Percentiles rank a stretch among this genome's conserved stretches.
These are phyloP conservation scores for Acanthurus lineatus DNA, from an alignment of 2,797 vertebrate species.

Conservation along the genomic window DNA sequence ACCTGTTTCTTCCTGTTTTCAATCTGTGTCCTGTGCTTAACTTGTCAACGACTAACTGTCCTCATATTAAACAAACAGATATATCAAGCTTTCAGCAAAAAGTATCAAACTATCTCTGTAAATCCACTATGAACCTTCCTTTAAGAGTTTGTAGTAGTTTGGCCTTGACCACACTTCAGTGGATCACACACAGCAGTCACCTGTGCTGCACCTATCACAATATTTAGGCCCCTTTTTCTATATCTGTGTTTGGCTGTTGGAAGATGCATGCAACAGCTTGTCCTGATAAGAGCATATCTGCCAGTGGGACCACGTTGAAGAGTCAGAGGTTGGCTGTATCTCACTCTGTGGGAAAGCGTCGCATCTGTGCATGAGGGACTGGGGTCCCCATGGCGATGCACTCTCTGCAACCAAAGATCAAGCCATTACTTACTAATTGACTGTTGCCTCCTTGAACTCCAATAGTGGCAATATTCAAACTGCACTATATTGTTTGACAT, in stretches of 20 bases:
- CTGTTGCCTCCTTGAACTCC: slow-evolving; percentile 38
- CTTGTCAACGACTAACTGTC: neutral
- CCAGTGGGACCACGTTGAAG: slow-evolving; percentile 62
- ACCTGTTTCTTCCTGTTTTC: neutral
- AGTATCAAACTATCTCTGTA: neutral
- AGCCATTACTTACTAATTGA: slow-evolving; percentile 63
- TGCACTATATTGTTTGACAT: slow-evolving; percentile 1
- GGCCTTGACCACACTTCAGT: slow-evolving; percentile 54
- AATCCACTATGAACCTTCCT: slow-evolving; percentile 20
- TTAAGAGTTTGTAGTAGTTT: slow-evolving; percentile 37
- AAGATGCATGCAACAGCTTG: slow-evolving; percentile 72
- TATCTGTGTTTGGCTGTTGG: slow-evolving; percentile 63
- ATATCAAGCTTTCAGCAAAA: neutral
- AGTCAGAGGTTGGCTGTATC: slow-evolving; percentile 80
- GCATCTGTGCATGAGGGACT: slow-evolving; percentile 54
- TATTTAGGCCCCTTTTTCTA: slow-evolving; percentile 48
- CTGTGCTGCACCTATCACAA: slow-evolving; percentile 53
- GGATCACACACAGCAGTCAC: slow-evolving; percentile 61
- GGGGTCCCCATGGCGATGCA: slow-evolving; percentile 49
- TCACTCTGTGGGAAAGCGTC: slow-evolving; percentile 53
- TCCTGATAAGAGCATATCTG: slow-evolving; percentile 82
- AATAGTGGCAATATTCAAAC: slow-evolving; percentile 26
- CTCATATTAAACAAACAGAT: neutral
- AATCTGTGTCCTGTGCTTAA: neutral
- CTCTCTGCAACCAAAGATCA: slow-evolving; percentile 55